Base-by-base conservation (phyloP, 2,113 vertebrate species). In the Oreochromis spilurus region DNA sequence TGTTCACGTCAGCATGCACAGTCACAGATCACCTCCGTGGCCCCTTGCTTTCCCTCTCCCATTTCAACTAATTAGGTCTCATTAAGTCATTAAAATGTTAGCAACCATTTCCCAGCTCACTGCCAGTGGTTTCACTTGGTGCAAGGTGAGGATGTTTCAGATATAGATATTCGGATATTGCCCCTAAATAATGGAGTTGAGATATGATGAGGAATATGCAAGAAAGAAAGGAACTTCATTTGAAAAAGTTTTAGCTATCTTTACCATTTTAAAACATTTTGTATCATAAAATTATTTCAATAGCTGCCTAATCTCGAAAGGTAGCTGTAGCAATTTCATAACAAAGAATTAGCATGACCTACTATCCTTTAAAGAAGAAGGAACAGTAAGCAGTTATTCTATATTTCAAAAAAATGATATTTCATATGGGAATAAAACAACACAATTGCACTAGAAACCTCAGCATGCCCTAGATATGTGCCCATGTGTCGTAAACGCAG, bases 31-130 rank as follows among this genome's bases (percentile, higher is more conserved):
- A 88, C 79, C 83, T 82, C 80, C 82, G 34, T 52, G 2, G 72
- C 79, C 88, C 26, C 55, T 79, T 52, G 82, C 83, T 80, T 84
- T 58, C 79, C 83, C 84, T 83, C 48, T 84, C 77, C 72, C 81
- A 93, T 92, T 96, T 87, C 81, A 79, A 84, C 84, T 93, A 94
- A 93, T 95, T 91, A 93, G 70, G 83, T 93, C 90, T 95, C 90
- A 93, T 95, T 93, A 91, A 95, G 91, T 92, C 93, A 91, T 96
- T 94, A 95, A 94, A 95, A 82, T 17, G 55, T 93, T 92, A 91
- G 82, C 89, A 93, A 86, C 87, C 65, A 90, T 94, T 94, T 91
- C 70, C 83, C 87, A 87, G 81, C 70, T 92, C 79, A 82, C 82
- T 84, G 88, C 87, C 89, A 89, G 54, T 52, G 65, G 77, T 84